phyloP scores from a whole-genome alignment of 2,797 vertebrate species.

The Oreortyx pictus region DNA sequence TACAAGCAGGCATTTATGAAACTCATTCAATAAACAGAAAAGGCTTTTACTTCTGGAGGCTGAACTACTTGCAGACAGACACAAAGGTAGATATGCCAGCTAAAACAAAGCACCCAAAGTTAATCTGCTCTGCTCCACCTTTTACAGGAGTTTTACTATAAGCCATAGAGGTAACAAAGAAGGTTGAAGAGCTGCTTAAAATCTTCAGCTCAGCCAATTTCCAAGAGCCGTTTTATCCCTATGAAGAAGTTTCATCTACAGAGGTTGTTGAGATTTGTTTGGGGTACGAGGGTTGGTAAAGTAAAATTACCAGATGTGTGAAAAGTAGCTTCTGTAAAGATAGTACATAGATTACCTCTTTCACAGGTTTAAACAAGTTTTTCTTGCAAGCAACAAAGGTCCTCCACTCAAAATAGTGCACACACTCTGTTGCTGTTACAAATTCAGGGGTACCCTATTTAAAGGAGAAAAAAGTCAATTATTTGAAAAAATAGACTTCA shows the following conservation, averaged over 20 bases:
- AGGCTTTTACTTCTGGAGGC: background rate
- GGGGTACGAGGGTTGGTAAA: background rate
- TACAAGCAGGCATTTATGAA: background rate
- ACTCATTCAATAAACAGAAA: rapidly evolving
- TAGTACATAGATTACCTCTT: slow-evolving; percentile 84
- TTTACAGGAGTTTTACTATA: background rate
- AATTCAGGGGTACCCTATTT: slow-evolving; percentile 94
- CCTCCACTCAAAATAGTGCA: slow-evolving; percentile 96
- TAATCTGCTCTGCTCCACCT: background rate
- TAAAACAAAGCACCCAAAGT: background rate
- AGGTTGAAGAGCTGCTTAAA: background rate
- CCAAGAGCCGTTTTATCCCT: background rate
- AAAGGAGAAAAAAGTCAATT: background rate
- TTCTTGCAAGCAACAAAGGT: slow-evolving; percentile 90
- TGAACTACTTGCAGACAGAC: background rate
- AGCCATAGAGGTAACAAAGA: background rate
- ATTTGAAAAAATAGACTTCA: background rate
- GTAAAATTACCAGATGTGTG: background rate
- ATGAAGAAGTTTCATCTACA: background rate
- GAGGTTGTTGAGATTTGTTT: background rate
- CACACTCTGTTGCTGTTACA: slow-evolving; percentile 87
- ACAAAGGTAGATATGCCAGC: background rate
- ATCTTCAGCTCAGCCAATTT: background rate
- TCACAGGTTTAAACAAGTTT: slow-evolving; percentile 89
- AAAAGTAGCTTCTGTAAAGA: background rate